phyloP scores from a whole-genome alignment of 2,888 invertebrate genomes.

The Troides helena region DNA sequence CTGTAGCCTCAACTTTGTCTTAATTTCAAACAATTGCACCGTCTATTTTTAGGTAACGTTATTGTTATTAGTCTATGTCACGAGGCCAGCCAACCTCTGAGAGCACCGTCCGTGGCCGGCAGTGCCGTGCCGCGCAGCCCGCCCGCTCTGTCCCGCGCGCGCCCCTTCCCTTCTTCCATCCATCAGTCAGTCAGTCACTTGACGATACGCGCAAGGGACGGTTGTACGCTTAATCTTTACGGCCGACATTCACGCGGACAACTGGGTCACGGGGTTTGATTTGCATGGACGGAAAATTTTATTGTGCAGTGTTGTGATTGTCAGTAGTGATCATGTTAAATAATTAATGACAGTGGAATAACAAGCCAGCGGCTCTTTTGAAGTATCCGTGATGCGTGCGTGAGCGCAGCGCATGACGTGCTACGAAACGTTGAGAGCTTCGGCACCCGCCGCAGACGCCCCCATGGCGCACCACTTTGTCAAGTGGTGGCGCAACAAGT shows the following conservation, averaged over 20 bases:
- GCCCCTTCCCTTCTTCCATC: conserved; percentile 45
- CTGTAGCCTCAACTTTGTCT: not conserved
- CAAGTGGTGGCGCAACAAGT: conserved; percentile 88
- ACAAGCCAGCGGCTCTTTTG: conserved; percentile 72
- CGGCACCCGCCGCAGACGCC: conserved; percentile 79
- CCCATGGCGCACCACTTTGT: conserved; percentile 88
- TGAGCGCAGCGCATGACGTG: conserved; percentile 81
- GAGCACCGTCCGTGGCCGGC: conserved; percentile 33
- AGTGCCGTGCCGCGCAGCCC: conserved; percentile 41
- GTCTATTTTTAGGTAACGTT: conserved; percentile 27
- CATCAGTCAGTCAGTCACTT: conserved; percentile 75
- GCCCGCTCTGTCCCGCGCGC: conserved; percentile 49
- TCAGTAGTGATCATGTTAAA: conserved; percentile 59
- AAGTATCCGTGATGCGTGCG: conserved; percentile 79
- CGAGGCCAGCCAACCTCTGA: conserved; percentile 38
- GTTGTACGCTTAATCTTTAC: conserved; percentile 48
- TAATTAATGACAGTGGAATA: conserved; percentile 54
- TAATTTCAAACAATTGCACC: conserved; percentile 25
- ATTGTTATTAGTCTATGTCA: conserved; percentile 33
- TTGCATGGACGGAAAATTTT: conserved; percentile 49
- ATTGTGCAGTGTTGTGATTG: conserved; percentile 61
- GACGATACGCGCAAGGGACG: conserved; percentile 58
- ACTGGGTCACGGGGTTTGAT: conserved; percentile 71
- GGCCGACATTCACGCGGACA: conserved; percentile 68
- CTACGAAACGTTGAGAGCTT: conserved; percentile 80